Evolutionary conservation across 1,140 invertebrate genomes (phyloP).

Genomic region (Pseudomyrmex gracilis): DNA sequence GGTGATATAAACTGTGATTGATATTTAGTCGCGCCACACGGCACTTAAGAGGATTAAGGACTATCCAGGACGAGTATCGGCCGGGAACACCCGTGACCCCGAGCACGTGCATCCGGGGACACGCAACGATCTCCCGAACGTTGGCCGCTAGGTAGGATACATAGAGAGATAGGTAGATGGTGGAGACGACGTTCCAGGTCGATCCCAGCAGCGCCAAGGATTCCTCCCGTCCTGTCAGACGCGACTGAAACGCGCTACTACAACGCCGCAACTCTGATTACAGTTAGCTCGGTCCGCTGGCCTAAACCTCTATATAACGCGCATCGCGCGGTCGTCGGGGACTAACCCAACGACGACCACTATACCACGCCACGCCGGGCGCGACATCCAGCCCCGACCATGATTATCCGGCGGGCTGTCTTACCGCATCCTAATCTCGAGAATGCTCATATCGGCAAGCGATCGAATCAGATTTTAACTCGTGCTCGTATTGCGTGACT

Average conservation of each 20-base stretch:
- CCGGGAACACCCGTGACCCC: constrained; percentile 68
- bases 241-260: constrained; percentile 70
- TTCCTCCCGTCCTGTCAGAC: constrained; percentile 63
- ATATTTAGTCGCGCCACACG: constrained; percentile 83
- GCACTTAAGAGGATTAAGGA: constrained; percentile 84
- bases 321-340: constrained; percentile 75
- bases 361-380: constrained; percentile 53
- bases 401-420: constrained; percentile 55
- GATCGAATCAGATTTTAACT: constrained; percentile 34
- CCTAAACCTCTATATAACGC: constrained; percentile 80
- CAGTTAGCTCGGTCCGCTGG: constrained; percentile 83
- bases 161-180: constrained; percentile 28
- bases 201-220: constrained; percentile 67
- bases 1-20: constrained; percentile 81
- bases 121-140: constrained; percentile 48
- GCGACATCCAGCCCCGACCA: constrained; percentile 56
- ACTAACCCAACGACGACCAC: constrained; percentile 67
- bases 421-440: constrained; percentile 59
- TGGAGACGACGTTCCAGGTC: constrained; percentile 56
- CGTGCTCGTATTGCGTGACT: not conserved
- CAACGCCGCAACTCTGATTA: constrained; percentile 81
- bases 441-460: constrained; percentile 52
- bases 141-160: constrained; percentile 31
- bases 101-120: constrained; percentile 51
- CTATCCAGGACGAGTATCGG: constrained; percentile 77